Percentiles rank a stretch among this genome's conserved stretches.
These are phyloP conservation scores for Chelidonichthys spinosus DNA, from an alignment of 2,797 vertebrate genomes.

Conservation along the genomic window DNA sequence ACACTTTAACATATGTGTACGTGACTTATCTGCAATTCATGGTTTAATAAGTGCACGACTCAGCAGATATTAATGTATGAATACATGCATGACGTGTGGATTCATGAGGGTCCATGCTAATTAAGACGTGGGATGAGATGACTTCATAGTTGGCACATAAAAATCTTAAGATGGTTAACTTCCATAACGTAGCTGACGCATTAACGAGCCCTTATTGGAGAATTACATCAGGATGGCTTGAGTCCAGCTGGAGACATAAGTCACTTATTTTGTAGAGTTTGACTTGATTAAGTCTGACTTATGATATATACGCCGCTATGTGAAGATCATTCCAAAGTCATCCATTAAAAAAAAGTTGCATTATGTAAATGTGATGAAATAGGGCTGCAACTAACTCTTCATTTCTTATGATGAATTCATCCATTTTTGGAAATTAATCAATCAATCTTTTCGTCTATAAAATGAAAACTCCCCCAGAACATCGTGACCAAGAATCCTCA, in stretches of 20 bases:
- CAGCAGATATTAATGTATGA: slow-evolving; percentile 66
- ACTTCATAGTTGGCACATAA: slow-evolving; percentile 39
- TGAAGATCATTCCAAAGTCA: too few species aligned
- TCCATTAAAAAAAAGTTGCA: too few species aligned
- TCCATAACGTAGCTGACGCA: slow-evolving; percentile 28
- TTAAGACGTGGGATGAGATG: slow-evolving; percentile 42
- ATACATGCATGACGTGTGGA: slow-evolving; percentile 66
- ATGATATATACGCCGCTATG: not conserved
- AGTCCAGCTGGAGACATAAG: slow-evolving; percentile 1
- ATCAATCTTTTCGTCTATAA: too few species aligned
- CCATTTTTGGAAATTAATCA: too few species aligned
- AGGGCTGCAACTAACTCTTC: too few species aligned
- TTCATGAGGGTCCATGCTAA: slow-evolving; percentile 50
- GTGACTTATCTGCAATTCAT: slow-evolving; percentile 54
- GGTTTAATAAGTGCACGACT: slow-evolving; percentile 51
- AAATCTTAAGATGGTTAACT: slow-evolving; percentile 44
- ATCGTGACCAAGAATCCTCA: too few species aligned
- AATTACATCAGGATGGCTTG: not conserved
- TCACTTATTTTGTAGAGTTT: slow-evolving; percentile 14
- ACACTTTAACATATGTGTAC: slow-evolving; percentile 24
- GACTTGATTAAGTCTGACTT: slow-evolving; percentile 10
- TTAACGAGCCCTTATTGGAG: slow-evolving; percentile 21
- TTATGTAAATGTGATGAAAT: too few species aligned
- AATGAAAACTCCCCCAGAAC: too few species aligned
- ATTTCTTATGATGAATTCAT: too few species aligned